Conservation (phyloP, 2,888 invertebrate genomes). For the Protophormia terraenovae region DNA sequence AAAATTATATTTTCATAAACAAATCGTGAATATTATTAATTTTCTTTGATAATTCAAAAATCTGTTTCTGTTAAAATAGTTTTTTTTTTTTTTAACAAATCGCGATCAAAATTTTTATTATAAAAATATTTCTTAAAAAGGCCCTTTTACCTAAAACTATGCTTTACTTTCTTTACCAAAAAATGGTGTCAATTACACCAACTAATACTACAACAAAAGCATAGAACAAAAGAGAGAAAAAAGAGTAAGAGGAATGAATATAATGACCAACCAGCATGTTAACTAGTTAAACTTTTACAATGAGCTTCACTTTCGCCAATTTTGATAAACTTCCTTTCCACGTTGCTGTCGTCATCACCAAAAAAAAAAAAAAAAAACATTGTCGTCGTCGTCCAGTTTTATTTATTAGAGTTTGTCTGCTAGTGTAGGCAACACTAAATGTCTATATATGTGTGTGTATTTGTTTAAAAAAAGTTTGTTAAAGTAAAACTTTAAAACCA, state of each 20-base stretch:
- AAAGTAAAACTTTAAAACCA: conserved; percentile 52
- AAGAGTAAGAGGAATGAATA: neutral
- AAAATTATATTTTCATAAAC: too few relatives aligned
- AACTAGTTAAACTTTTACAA: conserved; percentile 59
- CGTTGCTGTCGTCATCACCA: conserved; percentile 25
- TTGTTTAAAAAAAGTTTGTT: neutral
- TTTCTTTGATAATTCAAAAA: too few relatives aligned
- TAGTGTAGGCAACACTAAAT: neutral
- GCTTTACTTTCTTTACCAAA: neutral
- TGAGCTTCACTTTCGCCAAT: conserved; percentile 66
- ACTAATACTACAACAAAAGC: neutral
- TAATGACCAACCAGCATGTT: conserved; percentile 40
- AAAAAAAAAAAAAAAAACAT: neutral
- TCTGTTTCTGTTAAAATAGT: too few relatives aligned
- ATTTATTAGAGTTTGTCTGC: neutral
- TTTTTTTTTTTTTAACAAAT: too few relatives aligned
- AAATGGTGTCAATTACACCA: conserved; percentile 41
- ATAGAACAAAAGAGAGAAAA: neutral
- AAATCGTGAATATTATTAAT: too few relatives aligned
- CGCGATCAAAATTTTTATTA: too few relatives aligned
- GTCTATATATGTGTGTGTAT: neutral
- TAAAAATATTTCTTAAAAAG: neutral
- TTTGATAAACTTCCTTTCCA: conserved; percentile 56
- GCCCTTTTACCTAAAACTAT: neutral
- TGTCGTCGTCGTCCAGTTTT: neutral